A percentile compares a stretch with the other conserved stretches of the same genome.
Conservation (phyloP, 2,888 invertebrate genomes). For the Unio pictorum region DNA sequence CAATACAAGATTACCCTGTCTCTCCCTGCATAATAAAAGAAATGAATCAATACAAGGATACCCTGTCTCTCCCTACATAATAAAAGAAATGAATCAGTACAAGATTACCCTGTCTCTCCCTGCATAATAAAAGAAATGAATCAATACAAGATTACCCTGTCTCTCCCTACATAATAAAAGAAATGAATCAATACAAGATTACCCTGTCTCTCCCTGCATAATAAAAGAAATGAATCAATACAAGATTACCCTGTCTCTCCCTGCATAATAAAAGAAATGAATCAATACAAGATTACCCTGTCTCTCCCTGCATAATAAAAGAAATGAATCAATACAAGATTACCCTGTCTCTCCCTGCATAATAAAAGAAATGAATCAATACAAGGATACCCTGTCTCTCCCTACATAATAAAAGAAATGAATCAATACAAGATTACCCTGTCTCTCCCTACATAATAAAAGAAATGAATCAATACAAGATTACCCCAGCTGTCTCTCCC, state of each 20-base stretch:
- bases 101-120: constrained; percentile 67
- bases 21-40: constrained; percentile 28
- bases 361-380: neutral
- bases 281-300: constrained; percentile 64
- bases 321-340: neutral
- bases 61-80: constrained; percentile 61
- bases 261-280: neutral
- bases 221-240: neutral
- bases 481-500: constrained; percentile 66
- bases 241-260: constrained; percentile 67
- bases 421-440: constrained; percentile 70
- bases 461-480: constrained; percentile 32
- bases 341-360: constrained; percentile 39
- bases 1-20: constrained; percentile 70
- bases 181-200: constrained; percentile 65
- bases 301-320: constrained; percentile 24
- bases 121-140: constrained; percentile 1
- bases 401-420: constrained; percentile 3
- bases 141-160: constrained; percentile 65
- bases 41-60: constrained; percentile 43
- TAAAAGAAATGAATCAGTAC: constrained; percentile 54
- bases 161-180: constrained; percentile 16
- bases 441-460: constrained; percentile 41
- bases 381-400: constrained; percentile 66
- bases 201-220: constrained; percentile 63